Evolutionary conservation across 2,113 vertebrate species (phyloP).

Genomic region (Chloropsis hardwickii): DNA sequence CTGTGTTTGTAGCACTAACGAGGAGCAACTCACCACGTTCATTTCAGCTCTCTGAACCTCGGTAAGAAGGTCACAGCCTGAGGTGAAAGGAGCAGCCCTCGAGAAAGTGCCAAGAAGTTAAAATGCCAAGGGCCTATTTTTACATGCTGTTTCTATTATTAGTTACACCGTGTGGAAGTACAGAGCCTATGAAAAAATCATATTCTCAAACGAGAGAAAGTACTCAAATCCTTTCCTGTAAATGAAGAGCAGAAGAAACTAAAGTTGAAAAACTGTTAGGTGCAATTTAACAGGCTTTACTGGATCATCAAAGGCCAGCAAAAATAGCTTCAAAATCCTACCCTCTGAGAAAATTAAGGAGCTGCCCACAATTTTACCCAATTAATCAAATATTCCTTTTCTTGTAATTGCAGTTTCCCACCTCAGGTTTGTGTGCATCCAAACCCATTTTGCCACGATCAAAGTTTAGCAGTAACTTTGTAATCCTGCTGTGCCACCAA

Average conservation of each 20-base stretch:
- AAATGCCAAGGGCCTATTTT: constrained; percentile 52
- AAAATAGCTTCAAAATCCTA: not conserved
- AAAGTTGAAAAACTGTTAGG: not conserved
- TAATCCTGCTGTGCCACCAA: not conserved
- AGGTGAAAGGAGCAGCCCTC: constrained; percentile 44
- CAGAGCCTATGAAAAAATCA: not conserved
- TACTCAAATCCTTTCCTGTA: not conserved
- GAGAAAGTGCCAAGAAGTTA: constrained; percentile 24
- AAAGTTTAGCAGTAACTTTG: not conserved
- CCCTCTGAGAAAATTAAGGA: not conserved
- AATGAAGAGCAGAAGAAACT: not conserved
- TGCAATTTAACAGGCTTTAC: not conserved
- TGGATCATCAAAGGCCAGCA: not conserved
- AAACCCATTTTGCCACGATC: not conserved
- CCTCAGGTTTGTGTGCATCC: not conserved
- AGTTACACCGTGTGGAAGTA: not conserved
- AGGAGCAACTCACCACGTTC: not conserved
- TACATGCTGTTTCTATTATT: constrained; percentile 11
- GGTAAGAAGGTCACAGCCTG: constrained; percentile 26
- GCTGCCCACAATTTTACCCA: not conserved
- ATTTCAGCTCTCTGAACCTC: constrained; percentile 6
- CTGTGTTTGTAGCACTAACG: not conserved
- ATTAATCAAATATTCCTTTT: not conserved
- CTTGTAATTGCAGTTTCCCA: not conserved
- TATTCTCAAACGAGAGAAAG: not conserved